These are phyloP conservation scores for Bujurquina vittata DNA, from an alignment of 2,113 vertebrate species.

Conservation along the genomic window DNA sequence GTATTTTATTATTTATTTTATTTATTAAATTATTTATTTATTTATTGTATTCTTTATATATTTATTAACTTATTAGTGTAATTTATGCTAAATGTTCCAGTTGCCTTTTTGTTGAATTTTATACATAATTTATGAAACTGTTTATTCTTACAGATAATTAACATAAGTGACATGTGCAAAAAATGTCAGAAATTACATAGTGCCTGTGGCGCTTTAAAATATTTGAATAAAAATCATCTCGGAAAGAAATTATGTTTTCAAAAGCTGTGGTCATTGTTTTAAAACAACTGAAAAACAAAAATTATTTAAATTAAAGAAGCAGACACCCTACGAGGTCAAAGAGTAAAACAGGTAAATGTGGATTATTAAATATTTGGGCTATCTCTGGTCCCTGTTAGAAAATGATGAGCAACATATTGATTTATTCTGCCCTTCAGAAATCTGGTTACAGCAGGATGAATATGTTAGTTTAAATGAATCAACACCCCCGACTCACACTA, in stretches of 20 bases:
- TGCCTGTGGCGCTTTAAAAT: not conserved
- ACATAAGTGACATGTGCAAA: not conserved
- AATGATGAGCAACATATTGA: too few relatives aligned
- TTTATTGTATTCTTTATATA: slow-evolving; percentile 32
- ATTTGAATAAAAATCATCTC: slow-evolving; percentile 9
- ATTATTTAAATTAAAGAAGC: not conserved
- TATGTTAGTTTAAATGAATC: too few relatives aligned
- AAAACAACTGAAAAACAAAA: not conserved
- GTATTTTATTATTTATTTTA: not conserved
- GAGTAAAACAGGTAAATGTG: too few relatives aligned
- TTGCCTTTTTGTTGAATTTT: not conserved
- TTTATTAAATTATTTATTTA: slow-evolving; percentile 24
- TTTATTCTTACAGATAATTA: not conserved
- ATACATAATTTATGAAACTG: not conserved
- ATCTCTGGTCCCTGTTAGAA: too few relatives aligned
- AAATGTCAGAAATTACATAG: not conserved
- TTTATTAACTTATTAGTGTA: slow-evolving; percentile 13
- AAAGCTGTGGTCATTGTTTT: not conserved
- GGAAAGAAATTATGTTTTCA: not conserved
- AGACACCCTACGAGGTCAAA: accelerated
- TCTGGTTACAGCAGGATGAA: too few relatives aligned
- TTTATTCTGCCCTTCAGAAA: too few relatives aligned
- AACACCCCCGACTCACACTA: too few relatives aligned
- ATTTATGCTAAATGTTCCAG: not conserved
- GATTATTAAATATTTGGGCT: too few relatives aligned